phyloP scores from a whole-genome alignment of 1,140 invertebrate species.

The Drosophila pallidifrons region DNA sequence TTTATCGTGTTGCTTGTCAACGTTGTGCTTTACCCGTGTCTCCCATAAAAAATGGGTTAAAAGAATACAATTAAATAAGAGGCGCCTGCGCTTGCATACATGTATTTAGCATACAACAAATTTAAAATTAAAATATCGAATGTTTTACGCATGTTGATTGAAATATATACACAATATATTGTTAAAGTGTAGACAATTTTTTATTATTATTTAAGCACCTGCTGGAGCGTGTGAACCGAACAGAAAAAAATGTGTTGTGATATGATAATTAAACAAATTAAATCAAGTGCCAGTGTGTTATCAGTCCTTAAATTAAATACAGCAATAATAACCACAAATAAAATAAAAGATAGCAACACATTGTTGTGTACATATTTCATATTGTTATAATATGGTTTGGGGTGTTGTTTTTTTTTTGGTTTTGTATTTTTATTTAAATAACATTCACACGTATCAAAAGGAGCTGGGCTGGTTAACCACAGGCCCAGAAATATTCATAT shows the following conservation, averaged over 20 bases:
- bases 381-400: constrained; percentile 14
- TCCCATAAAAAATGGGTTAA: constrained; percentile 11
- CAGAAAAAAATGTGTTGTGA: constrained; percentile 31
- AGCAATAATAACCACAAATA: not conserved
- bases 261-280: constrained; percentile 25
- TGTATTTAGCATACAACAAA: constrained; percentile 12
- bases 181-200: not conserved
- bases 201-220: not conserved
- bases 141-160: constrained; percentile 12
- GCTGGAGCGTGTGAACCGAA: constrained; percentile 57
- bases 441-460: constrained; percentile 29
- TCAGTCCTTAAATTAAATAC: not conserved
- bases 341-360: constrained; percentile 24
- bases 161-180: constrained; percentile 6
- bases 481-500: constrained; percentile 52
- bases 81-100: constrained; percentile 16
- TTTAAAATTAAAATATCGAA: not conserved
- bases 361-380: constrained; percentile 4
- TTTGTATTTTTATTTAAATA: not conserved
- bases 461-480: constrained; percentile 20
- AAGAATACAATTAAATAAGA: constrained; percentile 5
- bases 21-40: constrained; percentile 2
- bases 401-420: not conserved
- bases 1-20: constrained; percentile 17
- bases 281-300: constrained; percentile 23